Percentiles rank a stretch among this genome's conserved stretches.
These are phyloP conservation scores for Apocrypta bakeri DNA, from an alignment of 1,140 invertebrate genomes.

Conservation along the genomic window DNA sequence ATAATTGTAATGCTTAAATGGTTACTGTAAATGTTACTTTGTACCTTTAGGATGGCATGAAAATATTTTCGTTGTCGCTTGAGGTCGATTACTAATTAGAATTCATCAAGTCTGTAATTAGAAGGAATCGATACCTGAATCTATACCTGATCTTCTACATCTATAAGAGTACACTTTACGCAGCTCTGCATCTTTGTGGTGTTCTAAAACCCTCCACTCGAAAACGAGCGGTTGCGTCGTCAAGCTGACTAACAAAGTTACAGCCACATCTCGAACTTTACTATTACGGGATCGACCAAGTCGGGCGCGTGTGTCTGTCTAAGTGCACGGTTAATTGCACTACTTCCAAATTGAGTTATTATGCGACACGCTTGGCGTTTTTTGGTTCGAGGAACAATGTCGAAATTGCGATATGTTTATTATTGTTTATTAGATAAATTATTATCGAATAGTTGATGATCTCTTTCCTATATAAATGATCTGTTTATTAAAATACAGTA, in stretches of 20 bases:
- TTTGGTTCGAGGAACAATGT: neutral
- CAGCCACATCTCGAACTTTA: slow-evolving; percentile 22
- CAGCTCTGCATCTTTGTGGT: too few relatives aligned
- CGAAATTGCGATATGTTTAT: too few relatives aligned
- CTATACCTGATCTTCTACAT: too few relatives aligned
- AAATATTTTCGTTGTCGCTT: neutral
- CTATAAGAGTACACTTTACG: too few relatives aligned
- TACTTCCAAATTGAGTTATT: slow-evolving; percentile 2
- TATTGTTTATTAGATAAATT: too few relatives aligned
- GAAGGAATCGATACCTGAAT: too few relatives aligned
- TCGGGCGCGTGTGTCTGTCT: neutral
- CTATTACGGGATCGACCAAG: slow-evolving; percentile 17
- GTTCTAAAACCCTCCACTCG: slow-evolving; percentile 12
- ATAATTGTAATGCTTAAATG: neutral
- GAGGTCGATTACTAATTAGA: too few relatives aligned
- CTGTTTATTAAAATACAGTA: neutral
- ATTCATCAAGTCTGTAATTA: too few relatives aligned
- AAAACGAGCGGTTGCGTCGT: slow-evolving; percentile 2
- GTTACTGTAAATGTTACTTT: slow-evolving; percentile 16
- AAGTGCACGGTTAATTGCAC: slow-evolving; percentile 44
- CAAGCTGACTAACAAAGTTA: slow-evolving; percentile 45
- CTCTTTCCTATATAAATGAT: too few relatives aligned
- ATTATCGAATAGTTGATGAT: too few relatives aligned
- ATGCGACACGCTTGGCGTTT: neutral
- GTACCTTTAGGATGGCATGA: neutral